These are phyloP conservation scores for Idaea straminata DNA, from an alignment of 2,888 invertebrate genomes.

Conservation along the genomic window DNA sequence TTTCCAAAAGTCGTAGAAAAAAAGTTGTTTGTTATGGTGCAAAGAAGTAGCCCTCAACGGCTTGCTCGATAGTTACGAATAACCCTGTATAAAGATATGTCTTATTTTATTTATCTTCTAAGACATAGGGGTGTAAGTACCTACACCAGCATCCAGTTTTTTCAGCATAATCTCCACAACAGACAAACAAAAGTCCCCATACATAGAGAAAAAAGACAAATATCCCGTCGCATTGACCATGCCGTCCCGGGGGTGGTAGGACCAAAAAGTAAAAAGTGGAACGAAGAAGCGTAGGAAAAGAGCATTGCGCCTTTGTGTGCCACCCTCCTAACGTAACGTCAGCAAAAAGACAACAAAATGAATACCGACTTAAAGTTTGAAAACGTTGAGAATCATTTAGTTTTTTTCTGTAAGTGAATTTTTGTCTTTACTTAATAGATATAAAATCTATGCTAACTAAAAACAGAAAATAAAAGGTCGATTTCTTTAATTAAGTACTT, in stretches of 20 bases:
- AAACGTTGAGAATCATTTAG: not conserved
- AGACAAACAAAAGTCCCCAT: conserved; percentile 17
- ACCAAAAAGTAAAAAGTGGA: conserved; percentile 68
- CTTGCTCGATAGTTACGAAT: no score
- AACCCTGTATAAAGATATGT: no score
- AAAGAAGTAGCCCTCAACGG: no score
- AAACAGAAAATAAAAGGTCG: no score
- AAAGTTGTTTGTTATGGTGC: no score
- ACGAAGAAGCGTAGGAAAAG: conserved; percentile 61
- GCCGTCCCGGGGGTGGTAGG: conserved; percentile 34
- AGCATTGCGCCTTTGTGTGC: conserved; percentile 68
- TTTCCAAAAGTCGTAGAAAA: no score
- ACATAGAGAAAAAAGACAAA: conserved; percentile 37
- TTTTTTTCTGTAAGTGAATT: not conserved
- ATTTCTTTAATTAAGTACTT: no score
- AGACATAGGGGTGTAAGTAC: no score
- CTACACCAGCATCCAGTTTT: not conserved
- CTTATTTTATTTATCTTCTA: no score
- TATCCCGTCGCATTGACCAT: conserved; percentile 44
- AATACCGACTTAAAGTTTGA: not conserved
- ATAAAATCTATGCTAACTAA: no score
- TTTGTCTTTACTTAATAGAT: no score
- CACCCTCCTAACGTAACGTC: conserved; percentile 49
- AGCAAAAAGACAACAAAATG: conserved; percentile 23
- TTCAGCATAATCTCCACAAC: not conserved